phyloP scores from a whole-genome alignment of 1,140 invertebrate genomes.

The Charaxes varanes region DNA sequence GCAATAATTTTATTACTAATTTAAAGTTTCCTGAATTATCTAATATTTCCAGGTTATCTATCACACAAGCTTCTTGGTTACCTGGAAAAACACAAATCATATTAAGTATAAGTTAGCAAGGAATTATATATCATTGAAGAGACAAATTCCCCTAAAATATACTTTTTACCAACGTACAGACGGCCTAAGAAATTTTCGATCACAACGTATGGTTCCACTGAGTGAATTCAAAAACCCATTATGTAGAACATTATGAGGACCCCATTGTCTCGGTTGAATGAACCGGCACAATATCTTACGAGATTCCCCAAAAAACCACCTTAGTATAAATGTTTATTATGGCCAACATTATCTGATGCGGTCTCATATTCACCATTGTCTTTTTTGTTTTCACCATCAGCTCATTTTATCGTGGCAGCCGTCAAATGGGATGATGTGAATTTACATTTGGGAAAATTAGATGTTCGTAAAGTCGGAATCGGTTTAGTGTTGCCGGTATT shows the following conservation, averaged over 20 bases:
- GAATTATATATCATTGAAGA: too few species aligned
- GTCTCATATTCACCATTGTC: constrained; percentile 46
- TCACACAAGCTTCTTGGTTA: too few species aligned
- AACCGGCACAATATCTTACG: constrained; percentile 63
- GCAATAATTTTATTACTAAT: too few species aligned
- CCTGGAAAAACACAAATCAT: too few species aligned
- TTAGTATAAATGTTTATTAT: constrained; percentile 64
- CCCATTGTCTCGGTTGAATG: constrained; percentile 66
- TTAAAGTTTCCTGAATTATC: too few species aligned
- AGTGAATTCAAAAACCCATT: constrained; percentile 63
- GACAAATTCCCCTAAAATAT: too few species aligned
- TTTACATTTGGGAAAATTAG: constrained; percentile 34
- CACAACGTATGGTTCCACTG: constrained; percentile 58
- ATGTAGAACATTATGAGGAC: constrained; percentile 60
- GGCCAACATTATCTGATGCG: constrained; percentile 59
- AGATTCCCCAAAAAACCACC: constrained; percentile 65
- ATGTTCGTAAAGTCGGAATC: constrained; percentile 23
- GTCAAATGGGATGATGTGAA: constrained; percentile 33
- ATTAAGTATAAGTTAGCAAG: too few species aligned
- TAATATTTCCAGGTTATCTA: too few species aligned
- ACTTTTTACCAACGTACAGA: background rate
- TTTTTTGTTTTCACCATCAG: constrained; percentile 46
- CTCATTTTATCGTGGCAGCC: constrained; percentile 24
- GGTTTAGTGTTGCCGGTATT: constrained; percentile 18
- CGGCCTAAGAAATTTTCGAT: constrained; percentile 48